Percentiles rank a stretch among this genome's conserved stretches.
phyloP scores from a whole-genome alignment of 2,113 vertebrate species.

The Choloepus hoffmanni region DNA sequence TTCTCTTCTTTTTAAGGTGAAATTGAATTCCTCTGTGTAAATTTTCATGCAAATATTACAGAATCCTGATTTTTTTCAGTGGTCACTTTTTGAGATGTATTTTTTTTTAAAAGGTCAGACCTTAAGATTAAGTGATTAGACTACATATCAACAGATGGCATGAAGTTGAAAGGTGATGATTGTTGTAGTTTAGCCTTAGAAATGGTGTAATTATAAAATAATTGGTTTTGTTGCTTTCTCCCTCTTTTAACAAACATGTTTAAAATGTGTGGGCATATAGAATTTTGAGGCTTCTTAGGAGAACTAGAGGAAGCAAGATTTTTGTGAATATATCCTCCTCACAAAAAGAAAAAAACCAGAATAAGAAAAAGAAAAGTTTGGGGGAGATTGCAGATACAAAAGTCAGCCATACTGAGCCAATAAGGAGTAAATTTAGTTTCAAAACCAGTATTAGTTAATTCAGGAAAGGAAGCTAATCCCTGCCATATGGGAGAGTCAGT shows the following conservation, averaged over 20 bases:
- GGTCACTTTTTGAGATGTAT: not conserved
- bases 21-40: constrained; percentile 80
- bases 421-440: not conserved
- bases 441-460: not conserved
- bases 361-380: not conserved
- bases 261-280: not conserved
- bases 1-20: constrained; percentile 81
- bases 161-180: constrained; percentile 67
- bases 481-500: not conserved
- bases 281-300: not conserved
- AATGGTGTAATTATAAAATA: constrained; percentile 59
- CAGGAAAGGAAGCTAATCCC: not conserved
- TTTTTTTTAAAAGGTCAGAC: not conserved
- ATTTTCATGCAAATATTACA: constrained; percentile 70
- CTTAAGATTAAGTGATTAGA: constrained; percentile 66
- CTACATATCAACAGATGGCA: constrained; percentile 75
- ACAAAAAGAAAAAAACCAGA: not conserved
- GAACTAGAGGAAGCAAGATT: not conserved
- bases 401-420: not conserved
- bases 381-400: not conserved
- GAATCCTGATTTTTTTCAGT: not conserved
- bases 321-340: constrained; percentile 21
- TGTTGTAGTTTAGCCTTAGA: not conserved
- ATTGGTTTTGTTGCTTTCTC: not conserved
- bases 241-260: not conserved